Conservation (phyloP, 2,113 vertebrate genomes). For the Puffinus mauretanicus region DNA sequence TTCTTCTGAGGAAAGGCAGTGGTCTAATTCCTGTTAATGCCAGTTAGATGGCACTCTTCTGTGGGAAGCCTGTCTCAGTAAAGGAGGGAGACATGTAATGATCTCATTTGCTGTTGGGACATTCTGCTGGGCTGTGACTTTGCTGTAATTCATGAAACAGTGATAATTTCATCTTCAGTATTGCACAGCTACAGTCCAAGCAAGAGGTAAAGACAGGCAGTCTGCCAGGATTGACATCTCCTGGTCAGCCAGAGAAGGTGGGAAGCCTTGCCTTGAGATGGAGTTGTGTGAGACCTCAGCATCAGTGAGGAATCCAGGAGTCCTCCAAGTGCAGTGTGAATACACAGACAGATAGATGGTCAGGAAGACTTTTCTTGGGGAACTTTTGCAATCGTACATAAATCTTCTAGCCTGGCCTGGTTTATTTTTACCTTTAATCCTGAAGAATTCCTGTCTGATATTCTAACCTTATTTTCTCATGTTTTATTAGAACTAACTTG, state of each 20-base stretch:
- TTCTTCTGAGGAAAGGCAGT: not conserved
- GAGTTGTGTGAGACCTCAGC: not conserved
- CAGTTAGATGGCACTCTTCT: not conserved
- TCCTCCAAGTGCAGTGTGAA: not conserved
- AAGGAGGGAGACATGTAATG: not conserved
- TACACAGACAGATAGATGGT: not conserved
- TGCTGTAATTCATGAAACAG: not conserved
- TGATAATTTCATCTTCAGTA: not conserved
- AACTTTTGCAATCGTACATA: not conserved
- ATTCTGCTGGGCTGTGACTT: not conserved
- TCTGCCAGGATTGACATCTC: not conserved
- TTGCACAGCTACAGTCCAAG: not conserved
- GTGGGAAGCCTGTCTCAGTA: not conserved
- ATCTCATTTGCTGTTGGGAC: not conserved
- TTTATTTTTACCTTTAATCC: conserved; percentile 61
- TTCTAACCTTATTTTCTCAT: conserved; percentile 10
- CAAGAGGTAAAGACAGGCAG: not conserved
- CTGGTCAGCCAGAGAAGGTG: not conserved
- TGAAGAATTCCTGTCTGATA: conserved; percentile 37
- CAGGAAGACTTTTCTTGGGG: not conserved
- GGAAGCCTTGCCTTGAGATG: not conserved
- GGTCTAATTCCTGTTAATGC: not conserved
- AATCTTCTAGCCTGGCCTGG: not conserved
- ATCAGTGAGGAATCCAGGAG: not conserved
- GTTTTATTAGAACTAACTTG: conserved; percentile 35